Percentiles rank a stretch among this genome's conserved stretches.
Evolutionary conservation across 2,888 invertebrate genomes (phyloP).

Genomic region (Netelia melanura): DNA sequence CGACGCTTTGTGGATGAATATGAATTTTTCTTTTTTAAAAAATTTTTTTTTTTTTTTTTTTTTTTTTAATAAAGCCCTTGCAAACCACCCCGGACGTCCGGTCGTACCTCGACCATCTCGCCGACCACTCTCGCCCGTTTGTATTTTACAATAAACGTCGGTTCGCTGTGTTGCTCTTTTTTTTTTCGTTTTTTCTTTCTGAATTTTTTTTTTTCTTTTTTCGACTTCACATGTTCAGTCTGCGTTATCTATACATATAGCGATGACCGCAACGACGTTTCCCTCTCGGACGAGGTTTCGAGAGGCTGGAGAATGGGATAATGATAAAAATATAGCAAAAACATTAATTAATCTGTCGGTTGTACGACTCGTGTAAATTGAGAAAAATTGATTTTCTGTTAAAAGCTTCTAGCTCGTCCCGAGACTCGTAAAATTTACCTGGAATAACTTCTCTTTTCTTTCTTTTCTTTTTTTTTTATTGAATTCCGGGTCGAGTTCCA

Average conservation of each 20-base stretch:
- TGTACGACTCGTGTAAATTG: neutral
- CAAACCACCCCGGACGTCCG: neutral
- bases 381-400: neutral
- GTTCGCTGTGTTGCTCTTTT: neutral
- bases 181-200: neutral
- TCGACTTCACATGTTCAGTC: neutral
- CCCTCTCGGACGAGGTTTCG: neutral
- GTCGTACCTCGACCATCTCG: neutral
- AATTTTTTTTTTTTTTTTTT: neutral
- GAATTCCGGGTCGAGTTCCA: no score
- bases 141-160: constrained; percentile 16
- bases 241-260: neutral
- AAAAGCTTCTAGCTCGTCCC: no score
- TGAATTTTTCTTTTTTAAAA: constrained; percentile 2
- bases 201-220: neutral
- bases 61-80: neutral
- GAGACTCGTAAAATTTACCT: no score
- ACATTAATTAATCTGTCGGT: neutral
- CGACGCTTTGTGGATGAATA: neutral
- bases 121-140: neutral
- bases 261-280: neutral
- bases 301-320: neutral
- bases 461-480: no score
- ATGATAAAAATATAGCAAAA: neutral
- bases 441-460: no score